Evolutionary conservation across 2,113 vertebrate genomes (phyloP).

Genomic region (Polypterus bichir): DNA sequence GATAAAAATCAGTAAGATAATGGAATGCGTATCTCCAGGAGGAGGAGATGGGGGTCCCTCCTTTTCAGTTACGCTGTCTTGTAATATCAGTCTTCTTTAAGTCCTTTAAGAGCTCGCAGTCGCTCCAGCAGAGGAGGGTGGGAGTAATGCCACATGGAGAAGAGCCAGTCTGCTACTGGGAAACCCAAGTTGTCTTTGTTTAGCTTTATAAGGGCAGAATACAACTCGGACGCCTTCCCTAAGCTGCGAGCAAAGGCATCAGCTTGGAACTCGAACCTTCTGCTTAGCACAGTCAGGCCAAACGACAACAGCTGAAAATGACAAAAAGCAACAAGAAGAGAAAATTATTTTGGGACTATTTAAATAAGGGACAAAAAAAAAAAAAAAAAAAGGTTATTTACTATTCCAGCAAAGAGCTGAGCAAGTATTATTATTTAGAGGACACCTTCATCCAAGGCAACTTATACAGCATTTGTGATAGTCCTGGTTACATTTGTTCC

Average conservation of each 20-base stretch:
- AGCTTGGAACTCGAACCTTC: constrained; percentile 95
- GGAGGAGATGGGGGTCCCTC: constrained; percentile 36
- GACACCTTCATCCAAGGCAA: too few relatives aligned
- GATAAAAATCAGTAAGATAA: too few relatives aligned
- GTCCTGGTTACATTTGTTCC: too few relatives aligned
- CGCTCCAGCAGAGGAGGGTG: constrained; percentile 93
- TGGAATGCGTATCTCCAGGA: too few relatives aligned
- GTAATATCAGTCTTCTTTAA: constrained; percentile 77
- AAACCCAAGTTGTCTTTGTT: constrained; percentile 98
- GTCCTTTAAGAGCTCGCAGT: constrained; percentile 73
- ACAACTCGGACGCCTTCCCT: constrained; percentile 83
- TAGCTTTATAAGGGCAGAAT: constrained; percentile 91
- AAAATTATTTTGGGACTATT: background rate
- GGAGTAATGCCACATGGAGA: constrained; percentile 98
- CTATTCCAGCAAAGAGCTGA: too few relatives aligned
- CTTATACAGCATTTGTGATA: too few relatives aligned
- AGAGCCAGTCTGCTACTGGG: constrained; percentile 93
- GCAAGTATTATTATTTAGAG: too few relatives aligned
- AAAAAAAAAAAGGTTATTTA: background rate
- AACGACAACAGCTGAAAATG: constrained; percentile 79
- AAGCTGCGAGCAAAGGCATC: constrained; percentile 84
- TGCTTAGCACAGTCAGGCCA: constrained; percentile 85
- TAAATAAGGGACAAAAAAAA: background rate
- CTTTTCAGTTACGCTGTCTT: constrained; percentile 33
- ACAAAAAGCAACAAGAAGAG: background rate